Evolutionary conservation across 2,113 vertebrate species (phyloP).

Genomic region (Alethe castanea): DNA sequence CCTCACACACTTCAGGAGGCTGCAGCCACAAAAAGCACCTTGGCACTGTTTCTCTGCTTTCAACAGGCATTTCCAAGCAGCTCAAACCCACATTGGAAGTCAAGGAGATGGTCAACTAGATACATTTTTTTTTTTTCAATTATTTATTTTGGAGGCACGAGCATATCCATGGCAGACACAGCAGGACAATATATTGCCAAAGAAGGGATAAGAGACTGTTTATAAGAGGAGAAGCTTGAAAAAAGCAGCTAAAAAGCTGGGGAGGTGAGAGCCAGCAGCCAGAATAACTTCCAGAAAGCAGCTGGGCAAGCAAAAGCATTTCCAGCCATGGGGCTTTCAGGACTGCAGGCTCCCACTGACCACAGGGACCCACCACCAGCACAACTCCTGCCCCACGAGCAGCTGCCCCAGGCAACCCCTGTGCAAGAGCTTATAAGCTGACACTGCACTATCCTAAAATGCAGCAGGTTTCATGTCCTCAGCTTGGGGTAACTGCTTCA

Average conservation of each 20-base stretch:
- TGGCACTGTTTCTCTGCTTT: accelerated
- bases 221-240: not conserved
- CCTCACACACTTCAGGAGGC: not conserved
- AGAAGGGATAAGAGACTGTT: slow-evolving; percentile 1
- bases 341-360: not conserved
- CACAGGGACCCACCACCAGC: not conserved
- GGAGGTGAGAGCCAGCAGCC: not conserved
- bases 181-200: not conserved
- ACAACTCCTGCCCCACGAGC: not conserved
- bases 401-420: accelerated
- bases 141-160: slow-evolving; percentile 40
- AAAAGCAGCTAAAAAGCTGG: not conserved
- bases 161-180: not conserved
- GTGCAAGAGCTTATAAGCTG: not conserved
- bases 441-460: not conserved
- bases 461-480: not conserved
- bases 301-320: not conserved
- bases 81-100: not conserved
- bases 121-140: not conserved
- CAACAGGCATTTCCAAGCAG: not conserved
- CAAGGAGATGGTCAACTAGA: not conserved
- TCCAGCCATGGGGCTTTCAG: not conserved
- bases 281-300: not conserved
- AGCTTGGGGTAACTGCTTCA: not conserved
- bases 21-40: not conserved